phyloP scores from a whole-genome alignment of 2,888 invertebrate species.

The Drosophila meridionalis region DNA sequence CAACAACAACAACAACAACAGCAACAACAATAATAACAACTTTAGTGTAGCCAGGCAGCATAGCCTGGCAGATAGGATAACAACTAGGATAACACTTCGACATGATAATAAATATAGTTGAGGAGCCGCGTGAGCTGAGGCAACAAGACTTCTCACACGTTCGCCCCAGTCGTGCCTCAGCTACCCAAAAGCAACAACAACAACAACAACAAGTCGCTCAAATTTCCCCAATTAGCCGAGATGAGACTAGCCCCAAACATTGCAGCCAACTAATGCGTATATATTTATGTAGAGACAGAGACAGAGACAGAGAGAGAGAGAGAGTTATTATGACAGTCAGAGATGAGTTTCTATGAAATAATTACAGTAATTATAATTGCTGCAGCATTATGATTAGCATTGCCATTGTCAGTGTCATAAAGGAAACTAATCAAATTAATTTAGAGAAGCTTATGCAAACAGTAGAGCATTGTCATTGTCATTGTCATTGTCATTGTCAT shows the following conservation, averaged over 20 bases:
- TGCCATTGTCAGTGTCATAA: background rate
- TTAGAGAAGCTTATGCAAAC: no score
- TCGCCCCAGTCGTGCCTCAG: background rate
- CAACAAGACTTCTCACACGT: slow-evolving; percentile 9
- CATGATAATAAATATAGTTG: slow-evolving; percentile 75
- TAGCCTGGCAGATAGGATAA: slow-evolving; percentile 37
- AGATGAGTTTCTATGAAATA: background rate
- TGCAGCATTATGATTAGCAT: background rate
- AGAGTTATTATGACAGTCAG: background rate
- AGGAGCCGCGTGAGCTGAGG: slow-evolving; percentile 13
- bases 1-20: slow-evolving; percentile 17
- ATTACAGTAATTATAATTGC: background rate
- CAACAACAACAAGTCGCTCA: background rate
- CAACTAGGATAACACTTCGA: slow-evolving; percentile 75
- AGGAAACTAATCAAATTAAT: no score
- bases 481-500: background rate
- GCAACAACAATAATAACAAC: slow-evolving; percentile 38
- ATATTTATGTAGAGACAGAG: background rate
- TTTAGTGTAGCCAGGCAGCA: slow-evolving; percentile 10
- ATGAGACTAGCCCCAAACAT: background rate
- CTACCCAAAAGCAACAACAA: background rate
- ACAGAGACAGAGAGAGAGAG: background rate
- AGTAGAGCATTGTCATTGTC: background rate
- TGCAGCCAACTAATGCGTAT: background rate
- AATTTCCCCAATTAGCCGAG: slow-evolving; percentile 16